phyloP scores from a whole-genome alignment of 2,797 vertebrate genomes.

The Acanthurus leucopareius region DNA sequence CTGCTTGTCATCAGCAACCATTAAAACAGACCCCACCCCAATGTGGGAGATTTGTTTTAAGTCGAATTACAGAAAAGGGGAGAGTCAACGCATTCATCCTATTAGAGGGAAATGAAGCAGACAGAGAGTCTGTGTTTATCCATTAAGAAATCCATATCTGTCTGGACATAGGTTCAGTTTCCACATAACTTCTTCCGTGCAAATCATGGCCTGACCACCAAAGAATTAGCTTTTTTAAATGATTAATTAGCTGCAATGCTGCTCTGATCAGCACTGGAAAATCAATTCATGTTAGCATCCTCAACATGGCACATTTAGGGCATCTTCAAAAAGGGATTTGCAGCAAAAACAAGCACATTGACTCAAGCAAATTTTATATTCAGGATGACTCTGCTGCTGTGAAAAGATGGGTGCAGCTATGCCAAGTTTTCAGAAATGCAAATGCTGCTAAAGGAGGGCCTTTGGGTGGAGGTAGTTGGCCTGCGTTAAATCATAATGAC shows the following conservation, averaged over 20 bases:
- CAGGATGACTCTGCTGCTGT: constrained; percentile 28
- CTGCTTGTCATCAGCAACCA: constrained; percentile 3
- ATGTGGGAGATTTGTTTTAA: constrained; percentile 59
- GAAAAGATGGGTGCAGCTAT: constrained; percentile 21
- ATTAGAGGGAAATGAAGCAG: constrained; percentile 72
- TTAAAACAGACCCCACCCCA: constrained; percentile 1
- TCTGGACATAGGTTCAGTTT: constrained; percentile 57
- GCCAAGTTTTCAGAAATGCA: constrained; percentile 62
- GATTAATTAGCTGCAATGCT: constrained; percentile 56
- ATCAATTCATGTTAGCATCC: constrained; percentile 27
- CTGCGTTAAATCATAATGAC: constrained; percentile 66
- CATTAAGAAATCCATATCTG: constrained; percentile 79
- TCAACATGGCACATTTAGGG: constrained; percentile 15
- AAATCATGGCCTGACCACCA: constrained; percentile 38
- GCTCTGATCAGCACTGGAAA: constrained; percentile 38
- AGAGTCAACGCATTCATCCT: constrained; percentile 71
- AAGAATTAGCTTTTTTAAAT: constrained; percentile 49
- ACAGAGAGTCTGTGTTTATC: constrained; percentile 74
- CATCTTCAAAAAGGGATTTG: constrained; percentile 21
- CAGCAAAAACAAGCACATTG: constrained; percentile 3
- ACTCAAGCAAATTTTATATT: constrained; percentile 39
- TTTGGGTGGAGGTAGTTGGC: constrained; percentile 55
- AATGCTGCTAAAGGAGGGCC: constrained; percentile 45
- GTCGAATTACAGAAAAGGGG: constrained; percentile 63
- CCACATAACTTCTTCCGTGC: constrained; percentile 17